Base-by-base conservation (phyloP, 2,888 invertebrate genomes). In the Lepidochrysops patricia region DNA sequence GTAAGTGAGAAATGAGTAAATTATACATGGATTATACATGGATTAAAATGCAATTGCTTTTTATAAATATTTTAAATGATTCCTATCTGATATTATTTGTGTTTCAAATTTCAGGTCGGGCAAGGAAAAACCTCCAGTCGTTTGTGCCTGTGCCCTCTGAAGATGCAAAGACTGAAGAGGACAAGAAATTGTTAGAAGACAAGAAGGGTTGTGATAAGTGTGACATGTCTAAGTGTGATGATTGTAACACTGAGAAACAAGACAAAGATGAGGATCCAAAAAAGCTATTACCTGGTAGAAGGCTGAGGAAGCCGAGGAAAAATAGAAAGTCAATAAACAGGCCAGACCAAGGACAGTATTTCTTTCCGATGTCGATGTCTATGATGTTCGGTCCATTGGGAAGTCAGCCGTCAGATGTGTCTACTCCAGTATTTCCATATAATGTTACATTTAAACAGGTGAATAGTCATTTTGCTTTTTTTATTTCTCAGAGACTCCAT, bases 361-460 rank as follows among this genome's bases (percentile, higher is more conserved):
- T 84, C 80, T 98, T 96, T 84, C 98, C 98, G 1, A 93, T 95
- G 77, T 97, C 97, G 19, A 95, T 97, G 93, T 93, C 95, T 48
- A 92, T 96, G 74, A 91, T 94, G 79, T 97, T 95, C 79, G 98
- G 98, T 54, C 94, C 95, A 12, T 91, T 95, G 64, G 93, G 93
- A 70, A 91, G 92, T 71, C 90, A 91, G 0, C 66, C 73, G 0
- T 67, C 80, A 81, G 92, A 73, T 69, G 79, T 72, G 63, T 75
- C 70, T 57, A 79, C 75, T 4, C 91, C 91, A 64, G 90, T 91
- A 34, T 98, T 98, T 81, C 98, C 98, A 0, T 92, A 95, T 73
- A 98, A 98, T 84, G 94, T 98, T 59, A 93, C 93, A 63, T 98
- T 98, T 79, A 93, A 95, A 70, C 94, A 95, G 91, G 96, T 97